phyloP scores from a whole-genome alignment of 2,888 invertebrate species.

The Teleogryllus oceanicus region DNA sequence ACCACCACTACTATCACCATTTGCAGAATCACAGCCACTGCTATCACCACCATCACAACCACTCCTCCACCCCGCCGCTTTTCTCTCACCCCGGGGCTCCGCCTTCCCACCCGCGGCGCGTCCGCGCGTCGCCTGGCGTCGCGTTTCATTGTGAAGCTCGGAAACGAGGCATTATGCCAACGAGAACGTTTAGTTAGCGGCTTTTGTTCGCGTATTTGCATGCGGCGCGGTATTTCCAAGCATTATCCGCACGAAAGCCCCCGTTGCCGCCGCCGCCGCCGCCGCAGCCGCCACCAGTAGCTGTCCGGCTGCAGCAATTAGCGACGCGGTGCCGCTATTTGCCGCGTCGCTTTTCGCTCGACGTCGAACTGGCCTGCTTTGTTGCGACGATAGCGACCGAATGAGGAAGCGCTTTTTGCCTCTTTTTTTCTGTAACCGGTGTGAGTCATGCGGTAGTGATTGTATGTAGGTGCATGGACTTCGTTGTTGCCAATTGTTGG shows the following conservation, averaged over 20 bases:
- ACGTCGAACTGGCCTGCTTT: not conserved
- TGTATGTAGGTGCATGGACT: too few relatives aligned
- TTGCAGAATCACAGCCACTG: too few relatives aligned
- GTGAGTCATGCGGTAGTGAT: too few relatives aligned
- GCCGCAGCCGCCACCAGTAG: not conserved
- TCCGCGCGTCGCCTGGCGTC: constrained; percentile 3
- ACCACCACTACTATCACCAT: too few relatives aligned
- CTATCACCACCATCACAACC: too few relatives aligned
- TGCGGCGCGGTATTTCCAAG: constrained; percentile 4
- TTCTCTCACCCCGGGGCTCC: not conserved
- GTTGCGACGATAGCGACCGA: too few relatives aligned
- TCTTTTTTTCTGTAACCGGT: too few relatives aligned
- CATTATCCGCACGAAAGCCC: constrained; percentile 18
- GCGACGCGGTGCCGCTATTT: not conserved
- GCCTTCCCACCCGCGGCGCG: not conserved
- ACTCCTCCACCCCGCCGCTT: not conserved
- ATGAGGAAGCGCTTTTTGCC: too few relatives aligned
- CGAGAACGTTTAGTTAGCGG: constrained; percentile 7
- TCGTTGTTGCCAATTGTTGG: too few relatives aligned
- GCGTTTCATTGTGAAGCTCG: constrained; percentile 11
- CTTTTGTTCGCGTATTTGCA: constrained; percentile 11
- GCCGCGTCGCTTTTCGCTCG: not conserved
- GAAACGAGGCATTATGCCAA: constrained; percentile 1
- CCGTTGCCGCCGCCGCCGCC: not conserved
- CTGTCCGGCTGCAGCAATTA: not conserved